Conservation (phyloP, 1,140 invertebrate genomes). For the Cyclargus thomasi region DNA sequence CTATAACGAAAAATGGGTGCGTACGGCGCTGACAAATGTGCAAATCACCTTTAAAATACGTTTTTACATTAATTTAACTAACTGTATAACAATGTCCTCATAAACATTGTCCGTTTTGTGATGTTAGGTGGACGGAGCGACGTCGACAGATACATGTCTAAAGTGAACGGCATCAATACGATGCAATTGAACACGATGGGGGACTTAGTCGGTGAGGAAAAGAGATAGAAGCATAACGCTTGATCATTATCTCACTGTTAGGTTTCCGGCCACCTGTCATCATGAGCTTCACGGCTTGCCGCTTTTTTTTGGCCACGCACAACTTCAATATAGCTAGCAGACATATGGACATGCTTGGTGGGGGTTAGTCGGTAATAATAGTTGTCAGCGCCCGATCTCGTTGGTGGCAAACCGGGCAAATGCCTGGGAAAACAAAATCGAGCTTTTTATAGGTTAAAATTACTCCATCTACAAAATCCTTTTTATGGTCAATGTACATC, state of each 20-base stretch:
- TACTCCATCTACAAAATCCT: too few species aligned
- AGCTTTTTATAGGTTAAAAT: too few species aligned
- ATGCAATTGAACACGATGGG: conserved; percentile 68
- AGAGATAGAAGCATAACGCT: conserved; percentile 34
- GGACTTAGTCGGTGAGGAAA: conserved; percentile 68
- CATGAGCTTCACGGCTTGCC: conserved; percentile 40
- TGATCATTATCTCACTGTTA: conserved; percentile 48
- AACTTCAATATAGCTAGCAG: too few species aligned
- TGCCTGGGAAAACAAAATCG: too few species aligned
- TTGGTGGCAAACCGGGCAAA: too few species aligned
- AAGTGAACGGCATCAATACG: conserved; percentile 53
- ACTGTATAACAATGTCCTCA: neutral
- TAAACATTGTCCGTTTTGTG: conserved; percentile 27
- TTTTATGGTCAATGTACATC: too few species aligned
- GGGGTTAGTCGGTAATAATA: too few species aligned
- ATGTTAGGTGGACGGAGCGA: conserved; percentile 72
- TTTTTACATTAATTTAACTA: conserved; percentile 1
- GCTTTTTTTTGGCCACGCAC: conserved; percentile 22
- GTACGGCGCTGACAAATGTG: too few species aligned
- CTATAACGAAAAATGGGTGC: too few species aligned
- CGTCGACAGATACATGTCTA: conserved; percentile 36
- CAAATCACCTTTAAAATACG: too few species aligned
- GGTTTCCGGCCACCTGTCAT: conserved; percentile 69
- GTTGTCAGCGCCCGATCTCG: too few species aligned
- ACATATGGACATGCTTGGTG: too few species aligned